phyloP scores from a whole-genome alignment of 2,797 vertebrate genomes.

The Danio tinwini region DNA sequence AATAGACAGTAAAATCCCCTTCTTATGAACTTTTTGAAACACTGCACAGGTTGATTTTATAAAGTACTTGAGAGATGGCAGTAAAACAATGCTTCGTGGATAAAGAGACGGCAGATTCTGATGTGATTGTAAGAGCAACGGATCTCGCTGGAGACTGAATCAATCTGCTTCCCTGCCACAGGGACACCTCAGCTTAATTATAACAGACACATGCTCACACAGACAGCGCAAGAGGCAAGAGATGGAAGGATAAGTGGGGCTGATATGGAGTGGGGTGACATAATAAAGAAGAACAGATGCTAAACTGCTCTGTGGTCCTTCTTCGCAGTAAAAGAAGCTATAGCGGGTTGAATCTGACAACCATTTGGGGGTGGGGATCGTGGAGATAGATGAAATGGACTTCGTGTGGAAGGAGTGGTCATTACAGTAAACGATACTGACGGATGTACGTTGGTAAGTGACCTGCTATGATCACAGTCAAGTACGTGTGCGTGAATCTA shows the following conservation, averaged over 20 bases:
- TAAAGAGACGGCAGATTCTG: neutral
- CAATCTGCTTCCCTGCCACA: slow-evolving; percentile 59
- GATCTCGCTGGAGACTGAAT: slow-evolving; percentile 56
- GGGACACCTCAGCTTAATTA: slow-evolving; percentile 48
- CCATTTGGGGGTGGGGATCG: neutral
- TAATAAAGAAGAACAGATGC: slow-evolving; percentile 43
- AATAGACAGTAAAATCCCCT: neutral
- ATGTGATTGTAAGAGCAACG: slow-evolving; percentile 48
- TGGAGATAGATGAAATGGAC: slow-evolving; percentile 10
- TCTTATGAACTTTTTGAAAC: neutral
- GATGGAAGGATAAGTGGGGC: slow-evolving; percentile 26
- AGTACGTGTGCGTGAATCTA: slow-evolving; percentile 45
- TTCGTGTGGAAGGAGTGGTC: slow-evolving; percentile 7
- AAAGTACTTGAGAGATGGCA: slow-evolving; percentile 42
- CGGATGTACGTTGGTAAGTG: slow-evolving; percentile 10
- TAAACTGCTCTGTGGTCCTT: slow-evolving; percentile 35
- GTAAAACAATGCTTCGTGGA: slow-evolving; percentile 38
- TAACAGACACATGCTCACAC: slow-evolving; percentile 30
- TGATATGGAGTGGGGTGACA: slow-evolving; percentile 32
- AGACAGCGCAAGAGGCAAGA: neutral
- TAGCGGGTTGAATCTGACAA: slow-evolving; percentile 23
- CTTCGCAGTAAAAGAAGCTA: neutral
- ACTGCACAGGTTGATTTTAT: slow-evolving; percentile 35
- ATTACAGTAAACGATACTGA: slow-evolving; percentile 37
- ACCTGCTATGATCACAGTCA: slow-evolving; percentile 22